These are phyloP conservation scores for Panagrolaimus sp. DNA, from an alignment of 1,140 invertebrate species.

Conservation along the genomic window DNA sequence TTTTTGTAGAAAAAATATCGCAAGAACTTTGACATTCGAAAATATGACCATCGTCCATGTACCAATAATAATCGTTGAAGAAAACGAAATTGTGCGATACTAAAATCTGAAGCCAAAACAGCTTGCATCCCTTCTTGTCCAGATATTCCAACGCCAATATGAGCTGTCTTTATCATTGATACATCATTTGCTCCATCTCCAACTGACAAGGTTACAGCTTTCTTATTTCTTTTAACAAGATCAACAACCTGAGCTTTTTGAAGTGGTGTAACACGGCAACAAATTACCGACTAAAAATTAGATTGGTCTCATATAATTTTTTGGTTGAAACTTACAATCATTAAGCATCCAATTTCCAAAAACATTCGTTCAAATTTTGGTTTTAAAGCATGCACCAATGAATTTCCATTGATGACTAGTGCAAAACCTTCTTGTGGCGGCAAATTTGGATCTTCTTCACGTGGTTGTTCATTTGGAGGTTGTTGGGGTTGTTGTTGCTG, in stretches of 20 bases:
- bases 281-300: slow-evolving; percentile 73
- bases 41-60: slow-evolving; percentile 90
- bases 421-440: slow-evolving; percentile 70
- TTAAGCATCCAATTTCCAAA: slow-evolving; percentile 67
- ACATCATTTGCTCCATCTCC: slow-evolving; percentile 99
- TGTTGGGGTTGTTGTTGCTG: not conserved
- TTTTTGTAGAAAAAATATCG: slow-evolving; percentile 99
- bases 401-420: slow-evolving; percentile 92
- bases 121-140: slow-evolving; percentile 93
- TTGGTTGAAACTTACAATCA: slow-evolving; percentile 62
- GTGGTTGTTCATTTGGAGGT: too few species aligned
- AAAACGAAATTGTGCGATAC: slow-evolving; percentile 92
- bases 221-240: slow-evolving; percentile 81
- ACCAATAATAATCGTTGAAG: slow-evolving; percentile 88
- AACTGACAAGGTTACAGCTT: slow-evolving; percentile 85
- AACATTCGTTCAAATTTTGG: slow-evolving; percentile 77
- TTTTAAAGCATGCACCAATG: slow-evolving; percentile 82
- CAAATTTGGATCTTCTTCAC: not conserved
- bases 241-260: slow-evolving; percentile 97
- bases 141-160: slow-evolving; percentile 72
- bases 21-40: slow-evolving; percentile 95
- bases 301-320: slow-evolving; percentile 30
- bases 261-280: slow-evolving; percentile 90
- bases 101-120: slow-evolving; percentile 75
- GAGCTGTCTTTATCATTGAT: slow-evolving; percentile 98